phyloP scores from a whole-genome alignment of 2,797 vertebrate genomes.

The Macropus fuliginosus region DNA sequence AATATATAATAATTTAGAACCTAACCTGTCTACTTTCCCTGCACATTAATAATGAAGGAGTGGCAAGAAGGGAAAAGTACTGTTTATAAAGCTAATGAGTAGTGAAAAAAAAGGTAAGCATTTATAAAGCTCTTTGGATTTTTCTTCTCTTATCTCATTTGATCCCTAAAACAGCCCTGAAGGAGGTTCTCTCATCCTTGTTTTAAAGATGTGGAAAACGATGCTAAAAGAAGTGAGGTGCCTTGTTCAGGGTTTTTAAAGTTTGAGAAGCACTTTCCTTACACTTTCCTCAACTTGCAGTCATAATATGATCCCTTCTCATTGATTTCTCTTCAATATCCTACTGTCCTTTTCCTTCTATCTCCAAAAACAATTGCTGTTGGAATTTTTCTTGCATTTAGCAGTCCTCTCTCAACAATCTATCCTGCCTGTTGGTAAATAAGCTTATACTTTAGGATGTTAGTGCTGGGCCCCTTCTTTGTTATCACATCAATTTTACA shows the following conservation, averaged over 20 bases:
- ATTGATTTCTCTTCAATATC: background rate
- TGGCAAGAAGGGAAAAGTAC: background rate
- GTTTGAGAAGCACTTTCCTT: background rate
- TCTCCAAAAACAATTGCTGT: background rate
- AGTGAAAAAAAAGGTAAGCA: background rate
- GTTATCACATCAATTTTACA: background rate
- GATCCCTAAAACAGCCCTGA: background rate
- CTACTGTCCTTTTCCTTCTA: background rate
- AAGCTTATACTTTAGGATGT: background rate
- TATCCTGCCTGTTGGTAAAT: background rate
- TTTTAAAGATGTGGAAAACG: background rate
- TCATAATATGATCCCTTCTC: background rate
- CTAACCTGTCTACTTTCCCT: background rate
- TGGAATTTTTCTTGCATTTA: background rate
- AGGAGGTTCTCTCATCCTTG: background rate
- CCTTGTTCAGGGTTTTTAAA: background rate
- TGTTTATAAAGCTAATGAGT: background rate
- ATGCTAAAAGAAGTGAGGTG: background rate
- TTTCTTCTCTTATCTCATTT: background rate
- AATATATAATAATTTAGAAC: background rate
- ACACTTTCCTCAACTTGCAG: background rate
- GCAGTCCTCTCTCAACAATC: background rate
- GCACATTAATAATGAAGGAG: background rate
- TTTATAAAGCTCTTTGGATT: background rate
- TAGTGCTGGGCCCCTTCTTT: background rate